Base-by-base conservation (phyloP, 2,113 vertebrate genomes). In the Narcine bancroftii region DNA sequence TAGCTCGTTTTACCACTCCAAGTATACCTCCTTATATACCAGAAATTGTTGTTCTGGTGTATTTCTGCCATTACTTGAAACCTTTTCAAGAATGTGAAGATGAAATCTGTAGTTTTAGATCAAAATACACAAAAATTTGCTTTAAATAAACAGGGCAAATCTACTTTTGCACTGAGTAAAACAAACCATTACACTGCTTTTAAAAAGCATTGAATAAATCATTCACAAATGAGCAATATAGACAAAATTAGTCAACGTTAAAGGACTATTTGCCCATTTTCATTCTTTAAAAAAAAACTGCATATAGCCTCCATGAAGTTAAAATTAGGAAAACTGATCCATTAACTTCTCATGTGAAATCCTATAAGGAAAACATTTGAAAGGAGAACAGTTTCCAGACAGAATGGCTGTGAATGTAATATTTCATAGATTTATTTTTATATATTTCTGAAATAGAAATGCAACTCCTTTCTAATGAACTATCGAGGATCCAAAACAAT, bases 61-160 rank as follows among this genome's bases (percentile, higher is more conserved):
- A 53, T 29, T 83, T 83, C 29, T 17, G 47, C 24, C 7, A 47
- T 83, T 47, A 53, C 79, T 83, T 83, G 79, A 83, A 83, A 53
- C 10, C 0, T 50, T 53, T 83, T 83, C 47, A 53, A 53, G 53
- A 83, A 53, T 9, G 50, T 50, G 47, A 29, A 15, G 47, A 11
- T 83, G 26, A 53, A 47, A 15, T 53, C 26, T 53, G 33, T 29
- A 47, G 33, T 53, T 33, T 50, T 15, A 83, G 47, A 47, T 79
- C 76, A 79, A 79, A 79, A 79, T 42, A 79, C 10, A 75, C 72
- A 79, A 47, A 26, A 24, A 39, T 26, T 24, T 79, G 76, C 45
- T 79, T n/a, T 79, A 79, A 79, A 79, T 79, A 79, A 79, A 39
- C 76, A 79, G 79, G 79, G 50, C 47, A 83, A 83, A 83, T 53